Conservation (phyloP, 2,797 vertebrate species). For the Saxicola maurus region DNA sequence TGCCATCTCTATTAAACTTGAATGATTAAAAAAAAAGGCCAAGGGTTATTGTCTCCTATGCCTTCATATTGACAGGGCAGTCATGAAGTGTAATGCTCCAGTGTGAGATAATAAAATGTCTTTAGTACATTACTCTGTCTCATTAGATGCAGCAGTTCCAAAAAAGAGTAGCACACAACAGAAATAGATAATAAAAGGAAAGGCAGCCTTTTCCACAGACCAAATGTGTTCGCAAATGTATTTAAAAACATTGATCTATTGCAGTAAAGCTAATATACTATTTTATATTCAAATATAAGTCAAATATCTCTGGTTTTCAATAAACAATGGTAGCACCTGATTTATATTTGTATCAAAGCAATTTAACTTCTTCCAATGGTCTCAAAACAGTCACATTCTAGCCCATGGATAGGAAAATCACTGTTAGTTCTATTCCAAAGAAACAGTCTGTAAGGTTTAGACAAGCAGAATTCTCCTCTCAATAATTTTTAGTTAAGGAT, state of each 20-base stretch:
- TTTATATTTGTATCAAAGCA: constrained; percentile 29
- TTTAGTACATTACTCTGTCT: not conserved
- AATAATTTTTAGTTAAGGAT: not conserved
- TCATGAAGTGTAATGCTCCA: not conserved
- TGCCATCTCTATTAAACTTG: not conserved
- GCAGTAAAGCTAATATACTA: constrained; percentile 2
- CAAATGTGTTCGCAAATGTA: constrained; percentile 17
- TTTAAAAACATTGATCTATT: not conserved
- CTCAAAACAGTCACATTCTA: not conserved
- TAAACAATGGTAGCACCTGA: constrained; percentile 6
- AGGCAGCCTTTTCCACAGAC: not conserved
- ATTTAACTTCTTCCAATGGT: not conserved
- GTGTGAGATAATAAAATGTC: not conserved
- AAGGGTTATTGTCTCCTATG: not conserved
- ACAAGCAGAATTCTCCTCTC: constrained; percentile 16
- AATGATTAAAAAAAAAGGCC: not conserved
- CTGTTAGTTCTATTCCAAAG: not conserved
- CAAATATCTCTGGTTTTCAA: not conserved
- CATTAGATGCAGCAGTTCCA: not conserved
- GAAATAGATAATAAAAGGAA: not conserved
- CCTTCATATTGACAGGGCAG: not conserved
- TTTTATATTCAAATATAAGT: constrained; percentile 27
- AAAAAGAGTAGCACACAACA: not conserved
- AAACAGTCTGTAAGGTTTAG: not conserved
- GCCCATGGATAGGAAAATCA: not conserved